A percentile compares a stretch with the other conserved stretches of the same genome.
Evolutionary conservation across 2,888 invertebrate species (phyloP).

Genomic region (Xiphydria camelus): DNA sequence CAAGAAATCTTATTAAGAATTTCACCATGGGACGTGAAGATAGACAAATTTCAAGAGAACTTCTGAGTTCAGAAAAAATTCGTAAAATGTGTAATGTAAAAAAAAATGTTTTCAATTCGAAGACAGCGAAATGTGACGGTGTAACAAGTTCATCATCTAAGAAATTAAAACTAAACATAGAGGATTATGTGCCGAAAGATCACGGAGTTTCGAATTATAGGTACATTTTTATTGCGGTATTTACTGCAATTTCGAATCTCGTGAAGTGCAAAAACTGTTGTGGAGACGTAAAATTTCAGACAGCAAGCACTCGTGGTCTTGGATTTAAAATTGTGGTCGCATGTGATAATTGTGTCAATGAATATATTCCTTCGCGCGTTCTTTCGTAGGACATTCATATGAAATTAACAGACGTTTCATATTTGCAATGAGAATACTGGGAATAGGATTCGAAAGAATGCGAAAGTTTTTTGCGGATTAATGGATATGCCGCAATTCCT

Average conservation of each 20-base stretch:
- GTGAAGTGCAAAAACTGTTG: constrained; percentile 14
- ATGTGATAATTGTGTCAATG: constrained; percentile 3
- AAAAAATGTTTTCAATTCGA: not conserved
- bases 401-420: constrained; percentile 12
- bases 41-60: not conserved
- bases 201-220: constrained; percentile 4
- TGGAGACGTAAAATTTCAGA: constrained; percentile 6
- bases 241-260: constrained; percentile 6
- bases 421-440: constrained; percentile 13
- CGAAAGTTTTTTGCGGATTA: constrained; percentile 21
- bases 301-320: constrained; percentile 11
- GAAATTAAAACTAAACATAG: constrained; percentile 7
- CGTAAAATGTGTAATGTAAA: not conserved
- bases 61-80: not conserved
- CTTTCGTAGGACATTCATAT: constrained; percentile 9
- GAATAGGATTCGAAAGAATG: constrained; percentile 18
- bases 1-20: not conserved
- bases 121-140: not conserved
- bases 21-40: not conserved
- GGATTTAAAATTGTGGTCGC: constrained; percentile 6
- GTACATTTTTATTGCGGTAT: constrained; percentile 8
- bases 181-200: constrained; percentile 9
- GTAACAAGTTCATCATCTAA: constrained; percentile 14
- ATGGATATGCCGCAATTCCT: constrained; percentile 25
- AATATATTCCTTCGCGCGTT: constrained; percentile 1